These are phyloP conservation scores for Melangyna quadrimaculata DNA, from an alignment of 2,888 invertebrate species.

Conservation along the genomic window DNA sequence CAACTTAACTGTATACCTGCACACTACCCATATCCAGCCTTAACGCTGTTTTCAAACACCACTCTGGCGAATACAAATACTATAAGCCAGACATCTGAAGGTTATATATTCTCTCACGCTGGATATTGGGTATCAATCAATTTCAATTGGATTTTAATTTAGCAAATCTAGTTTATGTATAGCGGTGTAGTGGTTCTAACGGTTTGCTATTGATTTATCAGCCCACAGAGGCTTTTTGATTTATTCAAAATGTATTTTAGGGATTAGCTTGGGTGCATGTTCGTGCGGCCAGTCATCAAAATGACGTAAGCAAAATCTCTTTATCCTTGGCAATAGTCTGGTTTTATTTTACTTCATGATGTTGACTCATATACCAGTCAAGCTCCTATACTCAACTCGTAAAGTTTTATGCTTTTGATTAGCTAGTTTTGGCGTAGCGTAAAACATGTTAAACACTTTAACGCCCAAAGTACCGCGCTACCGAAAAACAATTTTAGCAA, in stretches of 20 bases:
- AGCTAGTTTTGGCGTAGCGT: not conserved
- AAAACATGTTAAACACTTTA: slow-evolving; percentile 18
- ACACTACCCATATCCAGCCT: no score
- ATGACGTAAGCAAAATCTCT: slow-evolving; percentile 23
- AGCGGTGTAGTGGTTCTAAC: not conserved
- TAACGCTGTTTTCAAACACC: not conserved
- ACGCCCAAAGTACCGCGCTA: not conserved
- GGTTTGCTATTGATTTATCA: slow-evolving; percentile 18
- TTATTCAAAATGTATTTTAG: slow-evolving; percentile 36
- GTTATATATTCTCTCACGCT: not conserved
- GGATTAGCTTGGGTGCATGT: slow-evolving; percentile 1
- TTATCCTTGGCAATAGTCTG: not conserved
- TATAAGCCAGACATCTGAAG: not conserved
- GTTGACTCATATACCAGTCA: not conserved
- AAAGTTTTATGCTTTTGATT: slow-evolving; percentile 41
- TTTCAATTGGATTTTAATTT: slow-evolving; percentile 63
- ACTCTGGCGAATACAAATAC: not conserved
- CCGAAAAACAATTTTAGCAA: slow-evolving; percentile 1
- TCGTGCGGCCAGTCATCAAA: not conserved
- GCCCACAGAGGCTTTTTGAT: slow-evolving; percentile 36
- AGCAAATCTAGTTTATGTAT: slow-evolving; percentile 23
- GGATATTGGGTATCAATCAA: slow-evolving; percentile 46
- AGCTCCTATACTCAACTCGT: not conserved
- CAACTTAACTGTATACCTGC: not conserved
- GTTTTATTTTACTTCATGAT: not conserved